Evolutionary conservation across 1,140 invertebrate genomes (phyloP), one percentile per base, ranked within the genome.

Genomic region (Drosophila dunni): DNA sequence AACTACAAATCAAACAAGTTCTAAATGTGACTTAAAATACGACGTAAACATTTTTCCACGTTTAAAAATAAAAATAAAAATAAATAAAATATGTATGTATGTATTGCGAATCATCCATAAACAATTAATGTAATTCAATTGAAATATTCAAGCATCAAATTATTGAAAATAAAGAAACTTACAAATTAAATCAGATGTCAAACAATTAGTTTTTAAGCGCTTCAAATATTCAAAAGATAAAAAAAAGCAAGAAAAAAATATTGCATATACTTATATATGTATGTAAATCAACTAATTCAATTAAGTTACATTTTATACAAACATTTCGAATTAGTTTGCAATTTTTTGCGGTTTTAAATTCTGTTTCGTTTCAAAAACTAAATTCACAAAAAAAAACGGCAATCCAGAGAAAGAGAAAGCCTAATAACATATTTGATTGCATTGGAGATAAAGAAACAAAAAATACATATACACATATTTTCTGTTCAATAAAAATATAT

Each of bases 401-500:
- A 71, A 71, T 71, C 17, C 44, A 20, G 29, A 40, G 33, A 40
- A 1, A 36, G 8, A 33, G 40, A 64, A 40, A 48, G 46, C 40
- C 54, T 46, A 68, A 63, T 48, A 61, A 67, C 56, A 67, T 60
- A 61, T 69, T 69, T 44, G 60, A 81, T 83, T 79, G 61, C 65
- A 72, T 82, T 85, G 57, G 56, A 75, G 62, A 63, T 65, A 70
- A 29, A 84, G 73, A 67, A 60, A 74, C 34, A 74, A 85, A 81
- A 79, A 76, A 64, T 72, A 86, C 82, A 85, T 81, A 85, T 81
- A 85, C 83, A 85, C 73, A 63, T 88, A 69, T 76, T 79, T 85
- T 88, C 75, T 86, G 82, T 86, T 86, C 83, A 86, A 86, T 88
- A 88, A 85, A 84, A 82, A 73, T 88, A 88, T 88, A 86, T 88